Evolutionary conservation across 2,113 vertebrate genomes (phyloP).

Genomic region (Sander vitreus): DNA sequence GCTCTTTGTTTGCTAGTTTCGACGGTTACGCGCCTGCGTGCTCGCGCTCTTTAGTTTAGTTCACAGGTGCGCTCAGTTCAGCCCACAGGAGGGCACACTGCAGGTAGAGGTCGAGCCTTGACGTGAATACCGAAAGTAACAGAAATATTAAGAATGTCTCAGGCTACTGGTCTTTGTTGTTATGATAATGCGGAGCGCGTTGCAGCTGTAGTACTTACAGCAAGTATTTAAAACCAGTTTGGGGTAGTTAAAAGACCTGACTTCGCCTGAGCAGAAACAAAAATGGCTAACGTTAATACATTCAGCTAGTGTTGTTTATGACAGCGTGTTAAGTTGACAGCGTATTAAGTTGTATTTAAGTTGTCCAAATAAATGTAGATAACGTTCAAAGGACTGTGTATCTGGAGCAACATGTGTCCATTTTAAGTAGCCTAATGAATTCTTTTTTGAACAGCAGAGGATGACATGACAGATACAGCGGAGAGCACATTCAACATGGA

Average conservation of each 20-base stretch:
- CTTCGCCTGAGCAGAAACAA: background rate
- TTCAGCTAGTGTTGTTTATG: background rate
- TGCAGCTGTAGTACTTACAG: background rate
- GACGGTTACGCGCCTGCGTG: constrained; percentile 46
- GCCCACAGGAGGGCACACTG: background rate
- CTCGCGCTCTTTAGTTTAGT: constrained; percentile 19
- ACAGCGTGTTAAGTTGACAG: background rate
- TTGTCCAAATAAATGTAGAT: background rate
- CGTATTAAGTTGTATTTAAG: background rate
- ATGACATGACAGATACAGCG: constrained; percentile 79
- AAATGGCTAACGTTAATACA: background rate
- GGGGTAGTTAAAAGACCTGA: background rate
- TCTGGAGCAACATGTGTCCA: background rate
- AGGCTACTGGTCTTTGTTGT: background rate
- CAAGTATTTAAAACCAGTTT: background rate
- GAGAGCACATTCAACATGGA: constrained; percentile 89
- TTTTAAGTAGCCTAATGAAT: background rate
- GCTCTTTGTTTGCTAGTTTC: constrained; percentile 26
- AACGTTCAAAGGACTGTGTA: background rate
- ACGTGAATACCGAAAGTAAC: background rate
- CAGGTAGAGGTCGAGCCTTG: constrained; percentile 38
- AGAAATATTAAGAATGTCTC: background rate
- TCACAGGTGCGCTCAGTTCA: constrained; percentile 49
- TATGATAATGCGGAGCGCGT: background rate
- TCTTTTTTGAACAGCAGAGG: constrained; percentile 35